Conservation (phyloP, 2,113 vertebrate genomes). For the Gila orcuttii region DNA sequence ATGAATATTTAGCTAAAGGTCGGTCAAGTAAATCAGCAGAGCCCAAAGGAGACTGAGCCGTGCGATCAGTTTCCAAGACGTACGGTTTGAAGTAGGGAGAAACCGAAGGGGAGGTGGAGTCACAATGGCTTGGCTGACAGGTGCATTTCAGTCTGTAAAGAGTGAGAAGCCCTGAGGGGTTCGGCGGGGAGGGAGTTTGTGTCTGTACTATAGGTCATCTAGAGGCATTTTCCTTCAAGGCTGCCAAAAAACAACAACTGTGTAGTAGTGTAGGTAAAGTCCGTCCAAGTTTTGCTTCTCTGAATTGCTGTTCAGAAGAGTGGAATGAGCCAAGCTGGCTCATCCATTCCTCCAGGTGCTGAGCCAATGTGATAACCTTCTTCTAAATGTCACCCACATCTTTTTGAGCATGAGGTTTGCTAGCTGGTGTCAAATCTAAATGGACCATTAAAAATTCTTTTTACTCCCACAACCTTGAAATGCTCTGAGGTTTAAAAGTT, state of each 20-base stretch:
- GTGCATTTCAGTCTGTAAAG: constrained; percentile 40
- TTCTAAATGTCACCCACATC: constrained; percentile 53
- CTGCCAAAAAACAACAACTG: constrained; percentile 29
- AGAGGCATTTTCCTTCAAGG: constrained; percentile 3
- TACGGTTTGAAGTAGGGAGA: constrained; percentile 15
- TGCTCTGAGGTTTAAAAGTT: constrained; percentile 28
- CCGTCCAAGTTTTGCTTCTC: constrained; percentile 36
- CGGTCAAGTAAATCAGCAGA: constrained; percentile 52
- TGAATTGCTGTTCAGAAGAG: constrained; percentile 41
- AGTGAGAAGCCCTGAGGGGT: constrained; percentile 29
- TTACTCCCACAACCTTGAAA: background rate
- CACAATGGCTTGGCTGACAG: constrained; percentile 43
- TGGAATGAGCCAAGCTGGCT: constrained; percentile 38
- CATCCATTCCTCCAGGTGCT: constrained; percentile 46
- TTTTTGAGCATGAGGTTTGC: constrained; percentile 47
- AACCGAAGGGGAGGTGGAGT: constrained; percentile 26
- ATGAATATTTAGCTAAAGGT: constrained; percentile 58
- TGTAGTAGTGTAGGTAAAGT: constrained; percentile 23
- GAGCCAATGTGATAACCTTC: constrained; percentile 58
- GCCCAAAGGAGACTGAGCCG: constrained; percentile 27
- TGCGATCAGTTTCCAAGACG: constrained; percentile 43
- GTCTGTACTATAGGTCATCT: constrained; percentile 27
- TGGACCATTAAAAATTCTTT: constrained; percentile 33
- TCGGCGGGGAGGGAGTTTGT: background rate
- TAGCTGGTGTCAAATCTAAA: constrained; percentile 48